Percentiles rank a stretch among this genome's conserved stretches.
phyloP scores from a whole-genome alignment of 2,888 invertebrate species.

The Lomographa bimaculata region DNA sequence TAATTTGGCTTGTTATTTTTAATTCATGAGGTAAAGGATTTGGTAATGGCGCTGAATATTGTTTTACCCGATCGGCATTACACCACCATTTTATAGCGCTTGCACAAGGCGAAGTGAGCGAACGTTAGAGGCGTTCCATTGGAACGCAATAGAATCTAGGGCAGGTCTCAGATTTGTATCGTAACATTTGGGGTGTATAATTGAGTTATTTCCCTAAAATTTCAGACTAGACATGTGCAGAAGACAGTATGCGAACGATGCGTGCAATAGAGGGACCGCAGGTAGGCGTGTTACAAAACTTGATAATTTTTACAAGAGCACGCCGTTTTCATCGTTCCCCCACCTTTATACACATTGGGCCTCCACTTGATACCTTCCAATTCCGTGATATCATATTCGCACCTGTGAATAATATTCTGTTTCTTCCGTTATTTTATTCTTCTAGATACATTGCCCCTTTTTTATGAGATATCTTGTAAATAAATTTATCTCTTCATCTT shows the following conservation, averaged over 20 bases:
- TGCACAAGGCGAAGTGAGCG: conserved; percentile 35
- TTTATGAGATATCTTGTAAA: conserved; percentile 34
- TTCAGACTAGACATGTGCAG: conserved; percentile 99
- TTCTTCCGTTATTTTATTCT: conserved; percentile 60
- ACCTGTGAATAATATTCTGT: conserved; percentile 80
- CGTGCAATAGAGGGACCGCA: conserved; percentile 99
- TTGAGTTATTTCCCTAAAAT: conserved; percentile 82
- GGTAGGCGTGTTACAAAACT: conserved; percentile 87
- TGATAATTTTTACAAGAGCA: conserved; percentile 65
- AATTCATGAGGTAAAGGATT: conserved; percentile 78
- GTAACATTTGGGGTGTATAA: conserved; percentile 31
- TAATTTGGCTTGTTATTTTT: conserved; percentile 74
- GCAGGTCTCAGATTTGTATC: too few relatives aligned
- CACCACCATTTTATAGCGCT: conserved; percentile 36
- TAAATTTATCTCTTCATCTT: conserved; percentile 28
- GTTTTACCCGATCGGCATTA: conserved; percentile 37
- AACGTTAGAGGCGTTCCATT: conserved; percentile 35
- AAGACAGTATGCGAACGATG: conserved; percentile 96
- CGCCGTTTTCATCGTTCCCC: conserved; percentile 74
- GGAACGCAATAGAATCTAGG: conserved; percentile 33
- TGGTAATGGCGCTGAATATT: conserved; percentile 82
- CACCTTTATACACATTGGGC: conserved; percentile 63
- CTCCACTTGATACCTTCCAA: conserved; percentile 55
- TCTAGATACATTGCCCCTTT: conserved; percentile 43
- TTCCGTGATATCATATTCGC: conserved; percentile 67